Evolutionary conservation across 1,140 invertebrate species (phyloP), one percentile per base, ranked within the genome.

Genomic region (Medauroidea extradentata): DNA sequence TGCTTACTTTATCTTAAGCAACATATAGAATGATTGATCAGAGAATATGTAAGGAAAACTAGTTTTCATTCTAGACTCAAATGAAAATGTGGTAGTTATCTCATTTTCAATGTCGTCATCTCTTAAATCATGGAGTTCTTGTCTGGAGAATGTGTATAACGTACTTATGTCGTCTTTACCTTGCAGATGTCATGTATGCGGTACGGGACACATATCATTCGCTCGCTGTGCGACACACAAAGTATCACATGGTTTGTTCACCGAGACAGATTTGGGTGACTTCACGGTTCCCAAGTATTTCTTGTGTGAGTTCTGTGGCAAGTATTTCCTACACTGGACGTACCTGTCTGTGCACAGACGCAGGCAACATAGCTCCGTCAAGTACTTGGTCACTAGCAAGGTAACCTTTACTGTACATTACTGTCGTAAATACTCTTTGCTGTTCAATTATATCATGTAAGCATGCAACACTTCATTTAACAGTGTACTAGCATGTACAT

Each of bases 111-210:
- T 34, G 5, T 34, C 29, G 29, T 34, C 11, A 34, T 34, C 11
- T 34, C 11, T 34, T 34, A 34, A 7, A 34, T 34, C 11, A 34
- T 7, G 11, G 11, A 34, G 29, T 34, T 4, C 48, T n/a, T 23
- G 2, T 14, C 14, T n/a, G n/a, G n/a, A n/a, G n/a, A n/a, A n/a
- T n/a, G n/a, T n/a, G n/a, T n/a, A n/a, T n/a, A 23, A 50, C 9
- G 21, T 50, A 8, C 23, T 25, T 23, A 4, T 5, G 5, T 14
- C 14, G 7, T 23, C 48, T 13, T 11, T n/a, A 4, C 44, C 44
- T 9, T 51, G 48, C 41, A 34, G 29, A n/a, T 58, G 56, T 42
- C 46, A 58, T 21, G 39, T 58, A 21, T 58, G 56, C 44, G 43
- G 41, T 16, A 34, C 48, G 23, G 18, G 14, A 25, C 50, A 50